Evolutionary conservation across 2,113 vertebrate species (phyloP).

Genomic region (Pogona vitticeps): DNA sequence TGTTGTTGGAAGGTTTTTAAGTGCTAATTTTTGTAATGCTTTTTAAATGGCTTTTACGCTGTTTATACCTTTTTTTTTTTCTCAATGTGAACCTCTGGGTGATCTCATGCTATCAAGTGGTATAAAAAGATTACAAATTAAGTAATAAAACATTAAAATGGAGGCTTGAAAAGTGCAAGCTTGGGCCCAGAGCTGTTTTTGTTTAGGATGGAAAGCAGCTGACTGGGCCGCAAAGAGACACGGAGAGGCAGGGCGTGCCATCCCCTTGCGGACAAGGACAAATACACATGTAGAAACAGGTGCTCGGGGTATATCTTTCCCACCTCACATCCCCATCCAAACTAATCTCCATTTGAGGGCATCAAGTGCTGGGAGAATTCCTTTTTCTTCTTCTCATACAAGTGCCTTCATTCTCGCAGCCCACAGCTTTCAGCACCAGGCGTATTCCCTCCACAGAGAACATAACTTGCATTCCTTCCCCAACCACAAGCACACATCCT

Average conservation of each 20-base stretch:
- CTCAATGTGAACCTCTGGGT: background rate
- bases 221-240: conserved; percentile 15
- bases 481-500: conserved; percentile 70
- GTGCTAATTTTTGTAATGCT: background rate
- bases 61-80: background rate
- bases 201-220: conserved; percentile 12
- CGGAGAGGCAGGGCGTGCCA: accelerated
- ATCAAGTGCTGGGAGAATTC: conserved; percentile 61
- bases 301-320: conserved; percentile 70
- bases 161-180: background rate
- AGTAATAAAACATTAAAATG: background rate
- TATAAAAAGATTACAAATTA: background rate
- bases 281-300: conserved; percentile 68
- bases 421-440: conserved; percentile 73
- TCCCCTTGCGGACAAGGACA: conserved; percentile 40
- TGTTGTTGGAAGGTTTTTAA: too few species aligned
- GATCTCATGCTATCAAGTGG: background rate
- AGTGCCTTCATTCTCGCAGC: conserved; percentile 62
- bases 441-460: conserved; percentile 64
- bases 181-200: conserved; percentile 9
- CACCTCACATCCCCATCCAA: conserved; percentile 67
- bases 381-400: conserved; percentile 61
- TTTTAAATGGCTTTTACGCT: background rate
- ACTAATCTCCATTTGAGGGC: conserved; percentile 65
- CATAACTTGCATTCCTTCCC: conserved; percentile 64